Evolutionary conservation across 2,888 invertebrate species (phyloP).

Genomic region (Aspidiotus destructor): DNA sequence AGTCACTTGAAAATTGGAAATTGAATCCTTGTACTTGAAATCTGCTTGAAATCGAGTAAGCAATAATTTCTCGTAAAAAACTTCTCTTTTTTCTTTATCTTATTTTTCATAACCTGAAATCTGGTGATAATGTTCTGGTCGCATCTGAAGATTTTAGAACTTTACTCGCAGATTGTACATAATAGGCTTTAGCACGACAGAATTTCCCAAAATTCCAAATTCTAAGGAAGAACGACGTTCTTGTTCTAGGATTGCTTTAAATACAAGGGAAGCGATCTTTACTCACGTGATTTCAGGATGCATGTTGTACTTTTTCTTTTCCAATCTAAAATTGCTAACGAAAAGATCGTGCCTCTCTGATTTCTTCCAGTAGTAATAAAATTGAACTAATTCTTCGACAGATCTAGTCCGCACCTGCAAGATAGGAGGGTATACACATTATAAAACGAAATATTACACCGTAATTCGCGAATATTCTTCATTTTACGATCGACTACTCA

Average conservation of each 20-base stretch:
- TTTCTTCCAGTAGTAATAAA: constrained; percentile 95
- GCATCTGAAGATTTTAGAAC: no score
- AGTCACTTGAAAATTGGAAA: no score
- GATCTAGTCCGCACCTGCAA: constrained; percentile 72
- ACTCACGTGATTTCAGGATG: constrained; percentile 33
- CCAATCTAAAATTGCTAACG: constrained; percentile 26
- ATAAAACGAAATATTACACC: not conserved
- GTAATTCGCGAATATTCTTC: not conserved
- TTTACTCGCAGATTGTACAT: no score
- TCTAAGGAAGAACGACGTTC: no score
- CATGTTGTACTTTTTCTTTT: constrained; percentile 31
- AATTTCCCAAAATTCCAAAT: no score
- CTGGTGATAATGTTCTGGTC: no score
- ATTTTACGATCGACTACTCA: constrained; percentile 47
- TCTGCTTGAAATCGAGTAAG: no score
- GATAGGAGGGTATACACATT: not conserved
- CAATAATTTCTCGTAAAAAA: no score
- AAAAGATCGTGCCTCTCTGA: constrained; percentile 77
- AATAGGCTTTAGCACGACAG: no score
- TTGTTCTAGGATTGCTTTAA: no score
- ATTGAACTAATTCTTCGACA: constrained; percentile 91
- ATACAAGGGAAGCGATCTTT: not conserved
- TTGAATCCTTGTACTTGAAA: not conserved
- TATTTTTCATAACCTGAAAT: no score
- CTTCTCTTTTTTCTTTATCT: no score